Percentiles rank a stretch among this genome's conserved stretches.
Conservation (phyloP, 2,113 vertebrate species). For the Pungitius pungitius region DNA sequence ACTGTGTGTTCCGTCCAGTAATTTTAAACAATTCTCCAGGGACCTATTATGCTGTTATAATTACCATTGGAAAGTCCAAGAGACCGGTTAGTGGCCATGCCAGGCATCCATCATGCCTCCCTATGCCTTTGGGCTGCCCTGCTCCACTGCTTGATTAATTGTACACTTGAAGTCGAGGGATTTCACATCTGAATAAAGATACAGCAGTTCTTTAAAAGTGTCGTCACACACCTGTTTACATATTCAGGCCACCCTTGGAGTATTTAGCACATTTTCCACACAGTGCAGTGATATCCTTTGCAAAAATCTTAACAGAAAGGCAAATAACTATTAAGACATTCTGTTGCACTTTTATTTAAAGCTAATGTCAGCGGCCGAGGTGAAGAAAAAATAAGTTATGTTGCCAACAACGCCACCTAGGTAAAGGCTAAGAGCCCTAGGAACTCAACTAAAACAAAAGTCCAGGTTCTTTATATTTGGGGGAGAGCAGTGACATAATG, state of each 20-base stretch:
- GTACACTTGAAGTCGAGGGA: constrained; percentile 34
- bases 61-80: constrained; percentile 63
- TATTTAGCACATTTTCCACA: constrained; percentile 6
- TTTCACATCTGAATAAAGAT: constrained; percentile 44
- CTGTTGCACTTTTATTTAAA: background rate
- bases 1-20: constrained; percentile 50
- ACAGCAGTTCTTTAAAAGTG: constrained; percentile 23
- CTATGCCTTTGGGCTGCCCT: constrained; percentile 42
- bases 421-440: no score
- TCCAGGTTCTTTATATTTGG: no score
- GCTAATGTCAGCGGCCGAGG: no score
- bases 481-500: no score
- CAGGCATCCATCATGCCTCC: constrained; percentile 62
- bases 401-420: no score
- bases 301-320: constrained; percentile 8
- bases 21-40: constrained; percentile 54
- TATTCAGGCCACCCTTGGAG: background rate
- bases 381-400: no score
- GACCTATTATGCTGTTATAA: constrained; percentile 68
- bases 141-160: constrained; percentile 48
- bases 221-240: constrained; percentile 14
- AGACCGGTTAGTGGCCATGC: constrained; percentile 42
- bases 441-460: no score
- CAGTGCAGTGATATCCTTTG: background rate
- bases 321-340: background rate